Percentiles rank a stretch among this genome's conserved stretches.
Conservation (phyloP, 2,113 vertebrate species). For the Dromaius novaehollandiae region DNA sequence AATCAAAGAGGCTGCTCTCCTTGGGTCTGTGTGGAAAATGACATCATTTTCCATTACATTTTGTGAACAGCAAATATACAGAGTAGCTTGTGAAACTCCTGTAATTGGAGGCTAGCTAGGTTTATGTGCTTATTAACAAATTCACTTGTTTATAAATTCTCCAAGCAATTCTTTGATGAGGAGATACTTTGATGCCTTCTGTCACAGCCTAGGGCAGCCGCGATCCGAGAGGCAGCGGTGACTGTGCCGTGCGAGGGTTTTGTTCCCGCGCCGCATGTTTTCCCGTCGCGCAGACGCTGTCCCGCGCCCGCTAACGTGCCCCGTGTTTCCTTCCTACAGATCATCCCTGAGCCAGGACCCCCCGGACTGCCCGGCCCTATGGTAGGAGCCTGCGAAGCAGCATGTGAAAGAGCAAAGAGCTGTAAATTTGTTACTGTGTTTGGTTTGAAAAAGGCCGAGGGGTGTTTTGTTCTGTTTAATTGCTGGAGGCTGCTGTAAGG, state of each 20-base stretch:
- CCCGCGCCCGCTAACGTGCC: accelerated
- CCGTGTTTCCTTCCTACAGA: conserved; percentile 78
- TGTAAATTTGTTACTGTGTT: background rate
- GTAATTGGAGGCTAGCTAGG: background rate
- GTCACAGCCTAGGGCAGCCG: background rate
- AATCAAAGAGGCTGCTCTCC: background rate
- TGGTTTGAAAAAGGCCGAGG: background rate
- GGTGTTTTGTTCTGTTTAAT: background rate
- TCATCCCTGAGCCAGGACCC: conserved; percentile 89
- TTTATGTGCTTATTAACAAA: background rate
- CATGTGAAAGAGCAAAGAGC: background rate
- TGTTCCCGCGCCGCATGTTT: background rate
- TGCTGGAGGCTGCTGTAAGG: accelerated
- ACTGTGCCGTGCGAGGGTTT: background rate
- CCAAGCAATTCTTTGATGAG: background rate
- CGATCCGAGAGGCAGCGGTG: too few species aligned
- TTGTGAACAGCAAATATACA: background rate
- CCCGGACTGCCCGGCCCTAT: conserved; percentile 86
- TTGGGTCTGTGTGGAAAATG: background rate
- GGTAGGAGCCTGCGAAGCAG: conserved; percentile 65
- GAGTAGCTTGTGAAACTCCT: accelerated
- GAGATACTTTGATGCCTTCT: background rate
- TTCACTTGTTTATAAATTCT: background rate
- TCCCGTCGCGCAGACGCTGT: too few species aligned
- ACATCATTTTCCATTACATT: background rate